Base-by-base conservation (phyloP, 2,888 invertebrate species). In the Drosophila kanekoi region DNA sequence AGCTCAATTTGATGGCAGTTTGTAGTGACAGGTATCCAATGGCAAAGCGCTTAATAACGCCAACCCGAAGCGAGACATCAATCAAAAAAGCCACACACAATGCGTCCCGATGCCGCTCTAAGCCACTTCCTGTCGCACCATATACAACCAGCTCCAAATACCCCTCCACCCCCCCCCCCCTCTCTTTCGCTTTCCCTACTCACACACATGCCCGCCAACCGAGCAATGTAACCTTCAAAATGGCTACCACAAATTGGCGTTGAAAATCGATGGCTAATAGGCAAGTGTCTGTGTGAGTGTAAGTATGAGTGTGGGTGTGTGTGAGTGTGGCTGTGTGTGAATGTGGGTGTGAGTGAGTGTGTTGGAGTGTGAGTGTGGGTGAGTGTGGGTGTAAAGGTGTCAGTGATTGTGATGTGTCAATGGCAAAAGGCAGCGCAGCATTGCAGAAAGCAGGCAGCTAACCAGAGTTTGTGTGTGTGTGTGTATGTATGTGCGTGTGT, bases 251-350 rank as follows among this genome's bases (percentile, higher is more conserved):
- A 87, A 83, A 87, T 83, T 83, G 83, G 66, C 60, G 66, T 57
- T 77, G 68, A 70, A 77, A 88, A 83, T 86, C 88, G 86, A 86
- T 87, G 75, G 77, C 83, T 82, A 86, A 86, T 88, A 80, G 83
- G 72, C 72, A 60, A 65, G 52, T 61, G 41, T 57, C 51, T 70
- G 35, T 69, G 10, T 43, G 14, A 44, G 44, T 48, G 6, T 45
- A 33, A 33, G 32, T 44, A 3, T 57, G 18, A 53, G 28, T 52
- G 52, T 33, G 16, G 14, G 13, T 49, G 48, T 48, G 47, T 23
- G 45, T 18, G 23, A 23, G 8, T 23, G 6, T 23, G 23, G 0
- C n/a, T n/a, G 35, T 57, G 60, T 41, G 38, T 58, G 23, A 8
- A 51, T 60, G 35, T 44, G 59, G 45, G 56, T 60, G 59, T 63